A percentile compares a stretch with the other conserved stretches of the same genome.
Conservation (phyloP, 2,797 vertebrate genomes). For the Rhynchonycteris naso region DNA sequence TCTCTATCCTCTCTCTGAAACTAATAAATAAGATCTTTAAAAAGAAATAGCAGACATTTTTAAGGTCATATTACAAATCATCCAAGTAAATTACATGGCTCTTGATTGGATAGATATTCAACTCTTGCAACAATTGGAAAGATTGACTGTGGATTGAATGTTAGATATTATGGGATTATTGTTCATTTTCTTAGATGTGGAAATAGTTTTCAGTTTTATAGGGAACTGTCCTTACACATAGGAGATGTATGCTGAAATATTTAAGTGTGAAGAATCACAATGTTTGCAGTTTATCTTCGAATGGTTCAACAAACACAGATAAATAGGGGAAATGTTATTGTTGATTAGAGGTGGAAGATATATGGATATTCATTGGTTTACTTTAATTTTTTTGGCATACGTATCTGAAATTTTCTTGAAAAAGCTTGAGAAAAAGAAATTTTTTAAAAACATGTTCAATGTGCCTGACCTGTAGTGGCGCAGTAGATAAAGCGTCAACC, state of each 20-base stretch:
- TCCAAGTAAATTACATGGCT: not conserved
- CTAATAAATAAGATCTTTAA: too few species aligned
- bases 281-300: not conserved
- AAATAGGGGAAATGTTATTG: not conserved
- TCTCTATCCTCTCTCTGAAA: too few species aligned
- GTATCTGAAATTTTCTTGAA: not conserved
- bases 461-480: too few species aligned
- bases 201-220: slow-evolving; percentile 7
- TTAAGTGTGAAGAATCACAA: not conserved
- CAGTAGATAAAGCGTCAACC: too few species aligned
- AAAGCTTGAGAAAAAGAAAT: not conserved
- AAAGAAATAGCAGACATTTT: not conserved
- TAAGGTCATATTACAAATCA: slow-evolving; percentile 35
- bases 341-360: not conserved
- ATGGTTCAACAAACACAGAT: not conserved
- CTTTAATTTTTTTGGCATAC: not conserved
- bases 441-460: not conserved
- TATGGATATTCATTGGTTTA: not conserved
- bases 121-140: slow-evolving; percentile 1
- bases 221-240: not conserved
- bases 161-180: not conserved
- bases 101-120: slow-evolving; percentile 8
- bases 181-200: slow-evolving; percentile 30
- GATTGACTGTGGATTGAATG: not conserved
- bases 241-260: slow-evolving; percentile 5